phyloP scores from a whole-genome alignment of 1,140 invertebrate species.

The Drosophila nigrodunni region DNA sequence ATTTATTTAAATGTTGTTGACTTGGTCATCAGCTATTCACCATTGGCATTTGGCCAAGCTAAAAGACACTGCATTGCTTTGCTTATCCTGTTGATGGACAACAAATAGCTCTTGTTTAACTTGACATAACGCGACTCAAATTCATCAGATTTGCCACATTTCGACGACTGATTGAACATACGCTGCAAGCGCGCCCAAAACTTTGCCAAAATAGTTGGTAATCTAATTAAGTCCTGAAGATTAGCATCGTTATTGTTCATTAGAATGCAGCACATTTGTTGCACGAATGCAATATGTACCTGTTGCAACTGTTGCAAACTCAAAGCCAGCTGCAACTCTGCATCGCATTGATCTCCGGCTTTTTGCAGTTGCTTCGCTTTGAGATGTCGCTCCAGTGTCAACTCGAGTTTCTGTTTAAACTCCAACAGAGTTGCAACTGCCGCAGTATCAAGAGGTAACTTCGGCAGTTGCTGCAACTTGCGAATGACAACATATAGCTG shows the following conservation, averaged over 20 bases:
- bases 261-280: not conserved
- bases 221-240: not conserved
- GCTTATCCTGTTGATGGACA: not conserved
- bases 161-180: not conserved
- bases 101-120: not conserved
- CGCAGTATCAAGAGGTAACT: not conserved
- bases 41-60: not conserved
- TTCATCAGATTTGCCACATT: not conserved
- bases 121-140: not conserved
- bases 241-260: not conserved
- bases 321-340: not conserved
- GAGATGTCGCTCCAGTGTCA: not conserved
- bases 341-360: not conserved
- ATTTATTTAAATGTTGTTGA: slow-evolving; percentile 1
- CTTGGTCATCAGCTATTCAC: not conserved
- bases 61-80: slow-evolving; percentile 1
- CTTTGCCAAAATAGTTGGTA: slow-evolving; percentile 2
- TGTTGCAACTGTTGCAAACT: slow-evolving; percentile 8
- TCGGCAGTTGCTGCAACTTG: slow-evolving; percentile 15
- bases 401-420: not conserved
- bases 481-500: not conserved
- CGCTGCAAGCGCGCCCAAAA: not conserved
- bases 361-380: not conserved
- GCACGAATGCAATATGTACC: slow-evolving; percentile 8
- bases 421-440: not conserved